Evolutionary conservation across 2,888 invertebrate genomes (phyloP).

Genomic region (Erpobdella octoculata): DNA sequence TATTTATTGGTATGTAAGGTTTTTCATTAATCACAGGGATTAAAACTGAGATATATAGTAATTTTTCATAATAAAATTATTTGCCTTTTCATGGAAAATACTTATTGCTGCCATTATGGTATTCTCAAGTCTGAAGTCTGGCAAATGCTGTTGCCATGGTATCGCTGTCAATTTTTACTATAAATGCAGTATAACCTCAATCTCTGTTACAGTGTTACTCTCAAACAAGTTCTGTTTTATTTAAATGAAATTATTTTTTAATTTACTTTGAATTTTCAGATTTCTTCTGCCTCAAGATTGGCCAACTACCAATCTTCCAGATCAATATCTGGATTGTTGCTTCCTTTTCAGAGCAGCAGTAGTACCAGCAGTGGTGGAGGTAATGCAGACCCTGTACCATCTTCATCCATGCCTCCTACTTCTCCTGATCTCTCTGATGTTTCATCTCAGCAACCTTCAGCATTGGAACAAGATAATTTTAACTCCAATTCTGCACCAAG

Average conservation of each 20-base stretch:
- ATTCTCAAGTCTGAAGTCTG: too few species aligned
- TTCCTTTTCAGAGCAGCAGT: slow-evolving; percentile 13
- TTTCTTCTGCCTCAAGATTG: slow-evolving; percentile 15
- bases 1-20: too few species aligned
- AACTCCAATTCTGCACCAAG: not conserved
- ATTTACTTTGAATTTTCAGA: not conserved
- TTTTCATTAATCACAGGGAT: too few species aligned
- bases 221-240: not conserved
- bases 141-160: too few species aligned
- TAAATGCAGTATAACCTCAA: too few species aligned
- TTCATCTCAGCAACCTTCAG: slow-evolving; percentile 14
- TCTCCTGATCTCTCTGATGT: slow-evolving; percentile 18
- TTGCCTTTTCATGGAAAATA: too few species aligned
- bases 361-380: slow-evolving; percentile 5
- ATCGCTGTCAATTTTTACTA: too few species aligned
- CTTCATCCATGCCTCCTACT: slow-evolving; percentile 14
- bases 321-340: slow-evolving; percentile 5
- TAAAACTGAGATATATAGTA: too few species aligned
- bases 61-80: too few species aligned
- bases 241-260: not conserved
- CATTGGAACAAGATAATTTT: not conserved
- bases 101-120: too few species aligned
- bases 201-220: too few species aligned
- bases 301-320: slow-evolving; percentile 11
- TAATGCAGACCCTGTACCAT: slow-evolving; percentile 2